Percentiles rank a stretch among this genome's conserved stretches.
Evolutionary conservation across 2,113 vertebrate genomes (phyloP).

Genomic region (Campylomormyrus tamandua): DNA sequence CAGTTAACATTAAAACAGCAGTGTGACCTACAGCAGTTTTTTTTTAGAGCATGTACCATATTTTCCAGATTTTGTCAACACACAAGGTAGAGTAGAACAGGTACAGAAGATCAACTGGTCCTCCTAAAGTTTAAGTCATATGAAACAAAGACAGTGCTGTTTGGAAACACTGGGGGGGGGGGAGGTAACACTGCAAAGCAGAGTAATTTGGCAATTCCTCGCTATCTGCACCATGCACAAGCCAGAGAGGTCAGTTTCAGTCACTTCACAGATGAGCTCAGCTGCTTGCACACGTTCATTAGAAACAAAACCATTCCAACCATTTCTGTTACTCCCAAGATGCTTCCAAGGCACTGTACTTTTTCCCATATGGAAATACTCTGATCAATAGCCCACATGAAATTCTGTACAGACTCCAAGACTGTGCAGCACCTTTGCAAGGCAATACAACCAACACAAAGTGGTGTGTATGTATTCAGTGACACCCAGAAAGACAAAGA

Average conservation of each 20-base stretch:
- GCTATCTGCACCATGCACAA: background rate
- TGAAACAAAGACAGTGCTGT: background rate
- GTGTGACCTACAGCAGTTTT: constrained; percentile 5
- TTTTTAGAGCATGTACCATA: background rate
- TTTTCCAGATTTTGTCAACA: constrained; percentile 1
- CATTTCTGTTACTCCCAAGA: background rate
- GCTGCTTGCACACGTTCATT: background rate
- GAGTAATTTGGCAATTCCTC: background rate
- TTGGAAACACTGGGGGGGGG: background rate
- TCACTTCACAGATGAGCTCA: background rate
- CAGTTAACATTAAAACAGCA: constrained; percentile 9
- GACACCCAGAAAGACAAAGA: background rate
- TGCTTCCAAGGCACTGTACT: background rate
- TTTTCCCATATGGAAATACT: constrained; percentile 5
- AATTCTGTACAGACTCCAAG: constrained; percentile 9
- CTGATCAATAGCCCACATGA: constrained; percentile 15
- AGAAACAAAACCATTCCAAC: background rate
- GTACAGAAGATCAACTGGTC: constrained; percentile 13
- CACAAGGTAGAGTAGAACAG: background rate
- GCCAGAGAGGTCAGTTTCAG: background rate
- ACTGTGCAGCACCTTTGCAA: background rate
- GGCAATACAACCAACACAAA: constrained; percentile 12
- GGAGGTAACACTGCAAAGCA: background rate
- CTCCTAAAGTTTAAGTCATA: constrained; percentile 13
- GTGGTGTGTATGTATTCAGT: background rate